Evolutionary conservation across 1,140 invertebrate species (phyloP), one percentile per base, ranked within the genome.

Genomic region (Oreohelix idahoensis): DNA sequence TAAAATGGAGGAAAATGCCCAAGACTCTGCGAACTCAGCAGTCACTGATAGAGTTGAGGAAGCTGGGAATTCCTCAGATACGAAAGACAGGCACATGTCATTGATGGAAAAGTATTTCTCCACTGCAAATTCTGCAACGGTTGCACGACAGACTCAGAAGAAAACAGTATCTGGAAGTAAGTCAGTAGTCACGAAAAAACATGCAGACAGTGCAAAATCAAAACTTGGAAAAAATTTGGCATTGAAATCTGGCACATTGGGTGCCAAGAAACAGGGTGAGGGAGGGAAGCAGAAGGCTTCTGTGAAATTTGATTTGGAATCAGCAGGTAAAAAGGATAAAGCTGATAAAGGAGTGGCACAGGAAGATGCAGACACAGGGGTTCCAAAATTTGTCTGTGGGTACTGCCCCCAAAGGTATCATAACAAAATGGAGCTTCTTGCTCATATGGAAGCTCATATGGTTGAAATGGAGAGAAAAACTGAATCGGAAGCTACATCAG

Each of bases 31-130:
- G 8, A 2, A 29, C 5, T 32, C n/a, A 23, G 29, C 32, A 32
- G 29, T 29, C 29, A 35, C 1, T 66, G 63, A 66, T 5, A 66
- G 32, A 66, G n/a, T 0, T 35, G 63, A 66, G 29, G 63, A 66
- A 32, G 29, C 63, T 32, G n/a, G n/a, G n/a, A 32, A 32, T 66
- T 32, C 63, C 17, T 66, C 29, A 2, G 35, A 74, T 49, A 35
- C 26, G 20, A 45, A 36, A 38, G 71, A 69, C 49, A 73, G 45
- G 36, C 80, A 69, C 13, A 58, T 58, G 49, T 58, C 80, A 10
- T 49, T 82, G 35, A 82, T 82, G 80, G 80, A 82, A 29, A 82
- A 82, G 45, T 82, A 82, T 70, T 82, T 82, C 39, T 75, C 71
- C 29, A 26, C 70, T 53, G 80, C 80, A 29, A 81, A 35, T 49